phyloP scores from a whole-genome alignment of 2,888 invertebrate species.

The Bursaphelenchus okinawaensis region DNA sequence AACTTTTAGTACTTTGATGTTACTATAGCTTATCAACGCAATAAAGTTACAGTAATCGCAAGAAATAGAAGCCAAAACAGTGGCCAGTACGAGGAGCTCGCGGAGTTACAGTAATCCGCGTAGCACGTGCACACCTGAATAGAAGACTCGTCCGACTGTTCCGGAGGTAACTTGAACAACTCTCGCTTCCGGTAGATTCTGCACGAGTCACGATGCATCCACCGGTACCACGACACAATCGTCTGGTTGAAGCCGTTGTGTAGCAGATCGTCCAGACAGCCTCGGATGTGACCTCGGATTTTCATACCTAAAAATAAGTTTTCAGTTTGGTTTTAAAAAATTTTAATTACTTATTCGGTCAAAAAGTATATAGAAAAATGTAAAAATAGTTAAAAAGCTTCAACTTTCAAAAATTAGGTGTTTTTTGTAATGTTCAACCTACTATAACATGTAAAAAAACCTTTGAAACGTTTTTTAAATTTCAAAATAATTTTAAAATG shows the following conservation, averaged over 20 bases:
- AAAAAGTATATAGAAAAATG: too few species aligned
- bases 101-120: constrained; percentile 47
- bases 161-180: constrained; percentile 44
- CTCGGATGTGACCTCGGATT: constrained; percentile 51
- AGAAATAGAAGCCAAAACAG: not conserved
- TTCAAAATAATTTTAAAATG: not conserved
- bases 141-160: constrained; percentile 41
- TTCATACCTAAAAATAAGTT: constrained; percentile 38
- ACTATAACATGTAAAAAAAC: too few species aligned
- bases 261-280: constrained; percentile 51
- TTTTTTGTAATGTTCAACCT: too few species aligned
- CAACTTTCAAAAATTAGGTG: not conserved
- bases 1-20: too few species aligned
- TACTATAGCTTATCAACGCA: too few species aligned
- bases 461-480: too few species aligned
- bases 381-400: constrained; percentile 14
- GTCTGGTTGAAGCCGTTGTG: constrained; percentile 54
- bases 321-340: too few species aligned
- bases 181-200: constrained; percentile 49
- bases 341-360: too few species aligned
- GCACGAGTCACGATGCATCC: constrained; percentile 54
- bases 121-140: constrained; percentile 55
- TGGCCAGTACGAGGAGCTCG: not conserved
- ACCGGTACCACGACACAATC: constrained; percentile 51
- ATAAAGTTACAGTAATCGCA: too few species aligned